phyloP scores from a whole-genome alignment of 2,113 vertebrate genomes.

The Galeopterus variegatus region DNA sequence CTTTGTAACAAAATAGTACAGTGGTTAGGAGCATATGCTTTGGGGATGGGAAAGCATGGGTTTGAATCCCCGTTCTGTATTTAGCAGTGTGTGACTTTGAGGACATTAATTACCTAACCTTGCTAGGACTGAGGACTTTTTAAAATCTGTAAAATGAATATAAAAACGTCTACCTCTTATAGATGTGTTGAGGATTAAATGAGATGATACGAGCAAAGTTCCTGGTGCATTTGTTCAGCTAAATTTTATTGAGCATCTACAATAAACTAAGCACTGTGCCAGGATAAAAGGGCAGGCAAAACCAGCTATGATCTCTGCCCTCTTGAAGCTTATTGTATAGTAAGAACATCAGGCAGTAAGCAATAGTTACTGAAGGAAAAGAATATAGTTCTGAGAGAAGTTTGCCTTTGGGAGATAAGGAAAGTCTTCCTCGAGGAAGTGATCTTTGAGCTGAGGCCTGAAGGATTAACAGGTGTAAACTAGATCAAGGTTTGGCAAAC shows the following conservation, averaged over 20 bases:
- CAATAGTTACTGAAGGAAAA: neutral
- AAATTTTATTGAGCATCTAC: neutral
- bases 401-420: constrained; percentile 30
- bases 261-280: neutral
- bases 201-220: neutral
- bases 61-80: neutral
- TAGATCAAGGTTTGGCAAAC: neutral
- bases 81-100: neutral
- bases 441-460: neutral
- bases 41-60: neutral
- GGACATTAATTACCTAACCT: neutral
- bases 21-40: neutral
- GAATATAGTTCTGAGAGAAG: neutral
- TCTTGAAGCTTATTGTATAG: neutral
- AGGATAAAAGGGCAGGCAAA: neutral
- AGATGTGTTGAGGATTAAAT: neutral
- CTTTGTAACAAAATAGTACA: neutral
- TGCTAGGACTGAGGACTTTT: neutral
- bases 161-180: neutral
- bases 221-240: neutral
- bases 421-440: neutral
- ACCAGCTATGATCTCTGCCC: neutral
- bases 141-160: constrained; percentile 13
- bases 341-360: neutral
- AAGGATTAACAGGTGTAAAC: neutral